These are phyloP conservation scores for Ladona fulva DNA, from an alignment of 1,140 invertebrate species.

Conservation along the genomic window DNA sequence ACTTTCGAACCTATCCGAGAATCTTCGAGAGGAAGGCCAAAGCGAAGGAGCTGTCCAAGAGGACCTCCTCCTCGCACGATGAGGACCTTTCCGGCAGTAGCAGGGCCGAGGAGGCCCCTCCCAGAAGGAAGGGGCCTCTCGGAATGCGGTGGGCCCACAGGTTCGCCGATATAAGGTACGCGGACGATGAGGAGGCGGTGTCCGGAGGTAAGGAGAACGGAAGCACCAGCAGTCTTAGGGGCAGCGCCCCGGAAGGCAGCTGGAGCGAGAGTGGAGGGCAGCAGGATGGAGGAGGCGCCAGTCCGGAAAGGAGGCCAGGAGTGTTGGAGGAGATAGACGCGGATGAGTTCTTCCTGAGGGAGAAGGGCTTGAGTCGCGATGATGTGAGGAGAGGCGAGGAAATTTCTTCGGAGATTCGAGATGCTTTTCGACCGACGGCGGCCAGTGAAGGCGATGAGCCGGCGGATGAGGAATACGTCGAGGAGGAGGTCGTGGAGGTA, in stretches of 20 bases:
- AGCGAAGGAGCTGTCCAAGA: constrained; percentile 28
- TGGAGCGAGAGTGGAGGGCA: constrained; percentile 31
- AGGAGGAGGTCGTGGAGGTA: constrained; percentile 22
- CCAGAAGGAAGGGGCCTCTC: constrained; percentile 35
- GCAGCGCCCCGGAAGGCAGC: constrained; percentile 26
- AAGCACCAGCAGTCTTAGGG: constrained; percentile 22
- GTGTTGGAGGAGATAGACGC: constrained; percentile 76
- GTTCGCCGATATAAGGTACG: constrained; percentile 36
- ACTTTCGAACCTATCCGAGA: constrained; percentile 64
- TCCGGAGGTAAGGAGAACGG: constrained; percentile 27
- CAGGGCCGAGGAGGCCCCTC: constrained; percentile 40
- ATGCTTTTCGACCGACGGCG: constrained; percentile 56
- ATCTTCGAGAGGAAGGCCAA: constrained; percentile 54
- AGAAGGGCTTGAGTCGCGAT: constrained; percentile 68
- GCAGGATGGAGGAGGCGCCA: constrained; percentile 35
- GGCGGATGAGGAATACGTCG: constrained; percentile 32
- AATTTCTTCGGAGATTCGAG: constrained; percentile 64
- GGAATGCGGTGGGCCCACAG: constrained; percentile 41
- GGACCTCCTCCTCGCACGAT: constrained; percentile 21
- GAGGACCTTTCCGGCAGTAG: constrained; percentile 37
- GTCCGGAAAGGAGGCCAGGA: constrained; percentile 43
- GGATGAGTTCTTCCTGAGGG: constrained; percentile 73
- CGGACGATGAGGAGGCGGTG: constrained; percentile 12
- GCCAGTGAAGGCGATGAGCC: constrained; percentile 51
- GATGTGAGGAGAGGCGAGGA: constrained; percentile 67